These are phyloP conservation scores for Margaritifera margaritifera DNA, from an alignment of 2,888 invertebrate genomes.

Conservation along the genomic window DNA sequence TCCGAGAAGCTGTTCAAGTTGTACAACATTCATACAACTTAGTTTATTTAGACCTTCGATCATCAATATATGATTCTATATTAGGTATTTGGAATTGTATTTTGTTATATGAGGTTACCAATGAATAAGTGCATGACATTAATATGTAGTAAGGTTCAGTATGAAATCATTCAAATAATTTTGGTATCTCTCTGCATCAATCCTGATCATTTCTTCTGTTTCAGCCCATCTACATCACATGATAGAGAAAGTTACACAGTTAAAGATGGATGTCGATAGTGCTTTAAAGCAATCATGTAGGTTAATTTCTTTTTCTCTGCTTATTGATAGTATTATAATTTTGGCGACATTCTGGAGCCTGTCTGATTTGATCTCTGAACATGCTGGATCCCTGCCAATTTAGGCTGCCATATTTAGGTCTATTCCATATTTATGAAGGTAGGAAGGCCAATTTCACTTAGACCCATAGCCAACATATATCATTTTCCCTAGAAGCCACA, in stretches of 20 bases:
- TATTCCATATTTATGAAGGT: too few species aligned
- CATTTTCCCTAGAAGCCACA: too few species aligned
- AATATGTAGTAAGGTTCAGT: neutral
- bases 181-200: neutral
- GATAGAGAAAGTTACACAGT: constrained; percentile 80
- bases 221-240: constrained; percentile 94
- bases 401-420: too few species aligned
- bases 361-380: too few species aligned
- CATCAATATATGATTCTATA: too few species aligned
- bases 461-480: too few species aligned
- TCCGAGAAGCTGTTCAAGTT: too few species aligned
- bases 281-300: constrained; percentile 66
- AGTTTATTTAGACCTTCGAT: too few species aligned
- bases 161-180: neutral
- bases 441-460: too few species aligned
- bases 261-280: constrained; percentile 54
- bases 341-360: constrained; percentile 11
- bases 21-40: too few species aligned
- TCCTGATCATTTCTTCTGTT: constrained; percentile 54
- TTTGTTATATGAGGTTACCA: neutral
- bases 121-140: neutral
- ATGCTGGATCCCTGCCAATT: too few species aligned
- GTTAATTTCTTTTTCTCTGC: constrained; percentile 9
- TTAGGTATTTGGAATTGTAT: too few species aligned
- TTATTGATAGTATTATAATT: constrained; percentile 3